Evolutionary conservation across 2,797 vertebrate genomes (phyloP).

Genomic region (Phalloptychus januarius): DNA sequence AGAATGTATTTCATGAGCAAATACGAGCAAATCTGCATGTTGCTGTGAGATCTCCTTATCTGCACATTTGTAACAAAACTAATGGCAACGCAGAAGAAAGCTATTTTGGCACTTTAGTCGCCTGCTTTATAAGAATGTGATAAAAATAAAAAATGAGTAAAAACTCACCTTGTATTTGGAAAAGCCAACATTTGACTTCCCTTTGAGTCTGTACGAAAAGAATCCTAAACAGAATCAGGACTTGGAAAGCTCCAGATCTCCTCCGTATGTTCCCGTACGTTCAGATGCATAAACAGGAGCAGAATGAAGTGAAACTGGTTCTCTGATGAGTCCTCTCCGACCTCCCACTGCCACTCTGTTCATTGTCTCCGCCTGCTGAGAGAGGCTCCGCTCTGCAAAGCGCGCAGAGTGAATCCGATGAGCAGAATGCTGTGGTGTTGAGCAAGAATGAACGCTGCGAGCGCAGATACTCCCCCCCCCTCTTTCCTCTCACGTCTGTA

Average conservation of each 20-base stretch:
- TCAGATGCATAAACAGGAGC: neutral
- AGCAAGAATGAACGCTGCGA: conserved; percentile 4
- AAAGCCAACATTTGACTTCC: neutral
- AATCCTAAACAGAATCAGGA: neutral
- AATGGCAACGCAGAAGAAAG: neutral
- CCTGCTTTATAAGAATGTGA: too few species aligned
- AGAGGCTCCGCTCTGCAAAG: conserved; percentile 18
- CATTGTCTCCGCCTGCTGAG: conserved; percentile 1
- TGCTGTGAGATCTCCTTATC: neutral
- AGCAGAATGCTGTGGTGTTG: conserved; percentile 21
- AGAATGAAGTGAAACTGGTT: neutral
- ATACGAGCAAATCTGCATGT: neutral
- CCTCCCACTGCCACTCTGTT: conserved; percentile 5
- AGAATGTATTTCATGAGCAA: neutral
- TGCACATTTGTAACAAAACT: too few species aligned
- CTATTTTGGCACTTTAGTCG: neutral
- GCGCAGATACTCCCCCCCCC: conserved; percentile 2
- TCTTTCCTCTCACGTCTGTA: neutral
- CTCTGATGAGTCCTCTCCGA: neutral
- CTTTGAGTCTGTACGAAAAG: neutral
- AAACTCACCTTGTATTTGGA: neutral
- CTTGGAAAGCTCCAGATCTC: neutral
- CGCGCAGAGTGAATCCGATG: conserved; percentile 32
- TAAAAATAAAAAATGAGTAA: too few species aligned
- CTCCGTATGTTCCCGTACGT: neutral